These are phyloP conservation scores for Astyanax mexicanus DNA, from an alignment of 2,797 vertebrate genomes.

Conservation along the genomic window DNA sequence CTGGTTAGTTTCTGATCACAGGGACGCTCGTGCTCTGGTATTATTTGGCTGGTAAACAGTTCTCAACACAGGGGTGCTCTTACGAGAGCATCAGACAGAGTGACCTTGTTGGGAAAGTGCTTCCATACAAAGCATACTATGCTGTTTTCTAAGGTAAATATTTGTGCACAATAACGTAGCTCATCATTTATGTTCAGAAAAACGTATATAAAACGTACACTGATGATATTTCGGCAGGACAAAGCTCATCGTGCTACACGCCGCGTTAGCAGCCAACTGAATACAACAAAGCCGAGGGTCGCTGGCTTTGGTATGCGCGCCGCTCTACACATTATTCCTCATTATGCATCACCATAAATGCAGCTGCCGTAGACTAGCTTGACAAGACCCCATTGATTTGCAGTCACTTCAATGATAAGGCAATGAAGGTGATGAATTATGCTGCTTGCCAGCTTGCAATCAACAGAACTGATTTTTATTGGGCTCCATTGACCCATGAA, in stretches of 20 bases:
- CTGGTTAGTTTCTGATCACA: not conserved
- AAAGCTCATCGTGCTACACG: not conserved
- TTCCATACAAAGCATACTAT: not conserved
- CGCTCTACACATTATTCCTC: not conserved
- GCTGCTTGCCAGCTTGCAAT: not conserved
- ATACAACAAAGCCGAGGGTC: not conserved
- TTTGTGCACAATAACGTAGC: not conserved
- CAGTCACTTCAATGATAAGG: constrained; percentile 5
- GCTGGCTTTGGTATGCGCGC: too few species aligned
- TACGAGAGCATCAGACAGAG: not conserved
- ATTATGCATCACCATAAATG: constrained; percentile 1
- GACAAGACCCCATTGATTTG: constrained; percentile 7
- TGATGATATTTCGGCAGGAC: not conserved
- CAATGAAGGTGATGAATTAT: constrained; percentile 6
- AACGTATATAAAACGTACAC: not conserved
- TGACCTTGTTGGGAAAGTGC: too few species aligned
- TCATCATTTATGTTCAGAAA: not conserved
- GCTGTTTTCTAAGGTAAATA: not conserved
- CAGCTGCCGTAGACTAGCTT: not conserved
- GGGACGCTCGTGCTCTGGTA: not conserved
- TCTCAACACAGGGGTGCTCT: not conserved
- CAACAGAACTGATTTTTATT: constrained; percentile 13
- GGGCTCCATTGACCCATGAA: not conserved
- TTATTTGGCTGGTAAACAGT: not conserved
- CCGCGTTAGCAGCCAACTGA: not conserved